Conservation (phyloP, 2,797 vertebrate genomes). For the Micrastur ruficollis region DNA sequence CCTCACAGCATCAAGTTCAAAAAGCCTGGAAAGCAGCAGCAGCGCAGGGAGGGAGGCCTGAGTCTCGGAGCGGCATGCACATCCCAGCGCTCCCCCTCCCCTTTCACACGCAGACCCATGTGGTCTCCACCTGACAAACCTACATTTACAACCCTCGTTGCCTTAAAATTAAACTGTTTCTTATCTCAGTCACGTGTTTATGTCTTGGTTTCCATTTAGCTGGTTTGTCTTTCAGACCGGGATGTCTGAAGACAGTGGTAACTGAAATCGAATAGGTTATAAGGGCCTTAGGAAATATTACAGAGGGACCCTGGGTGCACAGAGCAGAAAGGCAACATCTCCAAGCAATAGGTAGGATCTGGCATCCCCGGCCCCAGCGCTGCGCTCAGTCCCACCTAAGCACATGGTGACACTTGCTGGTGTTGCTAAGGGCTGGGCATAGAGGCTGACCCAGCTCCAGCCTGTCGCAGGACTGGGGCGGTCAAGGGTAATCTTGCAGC, state of each 20-base stretch:
- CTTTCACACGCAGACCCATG: slow-evolving; percentile 18
- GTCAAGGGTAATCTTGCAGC: background rate
- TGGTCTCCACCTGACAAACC: slow-evolving; percentile 43
- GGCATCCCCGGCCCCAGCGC: background rate
- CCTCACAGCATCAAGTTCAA: background rate
- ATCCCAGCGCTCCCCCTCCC: background rate
- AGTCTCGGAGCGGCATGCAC: background rate
- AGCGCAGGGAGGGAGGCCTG: background rate
- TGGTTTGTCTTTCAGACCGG: background rate
- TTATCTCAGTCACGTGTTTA: background rate
- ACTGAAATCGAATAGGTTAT: background rate
- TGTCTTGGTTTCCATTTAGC: background rate
- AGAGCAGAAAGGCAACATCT: background rate
- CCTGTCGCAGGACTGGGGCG: accelerated
- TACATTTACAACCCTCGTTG: background rate
- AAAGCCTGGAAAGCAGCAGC: background rate
- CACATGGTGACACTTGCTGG: accelerated
- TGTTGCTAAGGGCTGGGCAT: background rate
- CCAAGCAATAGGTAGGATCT: background rate
- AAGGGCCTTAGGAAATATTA: background rate
- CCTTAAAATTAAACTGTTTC: background rate
- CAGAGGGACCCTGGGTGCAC: background rate
- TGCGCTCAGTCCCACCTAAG: background rate
- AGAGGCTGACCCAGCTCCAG: background rate
- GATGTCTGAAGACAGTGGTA: background rate